Evolutionary conservation across 2,113 vertebrate genomes (phyloP), one percentile per base, ranked within the genome.

Genomic region (Sterrhoptilus dennistouni): DNA sequence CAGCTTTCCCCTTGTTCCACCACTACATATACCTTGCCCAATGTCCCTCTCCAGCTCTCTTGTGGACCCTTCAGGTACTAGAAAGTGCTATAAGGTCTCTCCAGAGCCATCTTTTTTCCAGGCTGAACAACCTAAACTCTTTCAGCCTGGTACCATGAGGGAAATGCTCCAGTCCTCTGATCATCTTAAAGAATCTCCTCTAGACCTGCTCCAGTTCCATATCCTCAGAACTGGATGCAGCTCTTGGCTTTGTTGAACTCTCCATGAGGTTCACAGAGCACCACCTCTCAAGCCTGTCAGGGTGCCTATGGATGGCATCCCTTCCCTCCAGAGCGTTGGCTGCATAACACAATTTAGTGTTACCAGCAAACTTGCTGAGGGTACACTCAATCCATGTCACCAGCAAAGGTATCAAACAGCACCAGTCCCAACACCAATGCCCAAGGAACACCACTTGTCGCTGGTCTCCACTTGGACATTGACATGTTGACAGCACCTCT

Each of bases 341-440:
- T 14, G 21, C 25, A 56, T 1, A 18, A n/a, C 50, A 10, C 42
- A 12, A 6, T 25, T 72, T 12, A 16, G 2, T 50, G 22, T 50
- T 42, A 19, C 36, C 5, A 2, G 2, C 14, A 59, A 33, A 52
- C 23, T 9, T 57, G 14, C 9, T 24, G 31, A 74, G 12, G 27
- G 12, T 2, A 6, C 18, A 33, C 22, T 44, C 0, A 0, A 29
- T 33, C 36, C 42, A 2, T 31, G 25, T 31, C n/a, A 25, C 7
- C 20, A 5, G 18, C 20, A 64, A 56, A 71, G 21, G 25, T 5
- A 8, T 5, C 9, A 35, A 64, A 49, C 16, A 64, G 14, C 9
- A 21, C n/a, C 2, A 2, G 3, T 8, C 14, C 35, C 35, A 35
- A 6, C 5, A 40, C 14, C 0, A 0, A 15, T 35, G 9, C 25